Conservation (phyloP, 1,140 invertebrate species). For the Ephestia elutella region DNA sequence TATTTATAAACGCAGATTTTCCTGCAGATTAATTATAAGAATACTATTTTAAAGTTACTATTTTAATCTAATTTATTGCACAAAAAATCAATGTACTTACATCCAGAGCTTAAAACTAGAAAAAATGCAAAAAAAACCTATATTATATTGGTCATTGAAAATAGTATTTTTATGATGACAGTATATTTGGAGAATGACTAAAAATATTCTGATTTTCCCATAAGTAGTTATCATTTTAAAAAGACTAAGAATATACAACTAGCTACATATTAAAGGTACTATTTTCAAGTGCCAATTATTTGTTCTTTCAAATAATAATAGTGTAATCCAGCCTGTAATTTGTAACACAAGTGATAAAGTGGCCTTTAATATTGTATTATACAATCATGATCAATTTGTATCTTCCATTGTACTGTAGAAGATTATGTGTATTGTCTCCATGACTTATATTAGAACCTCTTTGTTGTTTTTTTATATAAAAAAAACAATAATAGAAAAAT, state of each 20-base stretch:
- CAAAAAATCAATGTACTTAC: not conserved
- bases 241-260: no score
- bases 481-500: not conserved
- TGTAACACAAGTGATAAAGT: conserved; percentile 44
- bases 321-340: conserved; percentile 11
- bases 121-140: not conserved
- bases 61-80: not conserved
- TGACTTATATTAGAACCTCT: no score
- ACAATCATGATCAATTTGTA: conserved; percentile 31
- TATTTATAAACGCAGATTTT: conserved; percentile 15
- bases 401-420: conserved; percentile 51
- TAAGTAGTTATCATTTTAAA: no score
- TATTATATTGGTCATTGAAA: not conserved
- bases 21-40: conserved; percentile 10
- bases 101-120: not conserved
- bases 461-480: no score
- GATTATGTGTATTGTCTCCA: not conserved
- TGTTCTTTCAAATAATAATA: not conserved
- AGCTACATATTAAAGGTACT: no score
- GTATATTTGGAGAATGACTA: not conserved
- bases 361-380: conserved; percentile 47
- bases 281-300: no score
- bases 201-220: no score
- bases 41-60: no score
- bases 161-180: not conserved